Conservation (phyloP, 2,888 invertebrate species). For the Himalopsyche kuldschensis region DNA sequence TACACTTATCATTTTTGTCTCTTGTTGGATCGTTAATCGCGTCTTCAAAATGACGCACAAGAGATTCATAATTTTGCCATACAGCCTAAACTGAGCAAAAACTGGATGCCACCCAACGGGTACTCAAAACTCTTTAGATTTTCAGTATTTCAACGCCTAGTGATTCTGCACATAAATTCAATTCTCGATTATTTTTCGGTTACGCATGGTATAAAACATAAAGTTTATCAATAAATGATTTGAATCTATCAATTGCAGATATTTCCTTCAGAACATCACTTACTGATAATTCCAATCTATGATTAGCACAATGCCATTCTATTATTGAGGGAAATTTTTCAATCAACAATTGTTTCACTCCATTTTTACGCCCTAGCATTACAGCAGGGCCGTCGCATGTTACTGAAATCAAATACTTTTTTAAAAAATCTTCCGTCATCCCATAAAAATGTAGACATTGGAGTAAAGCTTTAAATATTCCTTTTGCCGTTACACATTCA, state of each 20-base stretch:
- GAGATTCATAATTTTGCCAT: no score
- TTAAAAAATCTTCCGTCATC: neutral
- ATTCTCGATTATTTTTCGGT: no score
- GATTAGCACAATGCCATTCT: slow-evolving; percentile 2
- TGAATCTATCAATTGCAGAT: slow-evolving; percentile 5
- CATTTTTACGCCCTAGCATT: no score
- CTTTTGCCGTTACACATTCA: neutral
- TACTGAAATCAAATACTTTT: neutral
- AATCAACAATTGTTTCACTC: no score
- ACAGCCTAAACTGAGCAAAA: no score
- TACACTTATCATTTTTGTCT: no score
- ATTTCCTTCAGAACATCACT: neutral
- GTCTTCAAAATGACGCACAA: no score
- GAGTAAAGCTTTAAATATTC: neutral
- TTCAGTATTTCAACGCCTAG: no score
- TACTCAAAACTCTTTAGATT: no score
- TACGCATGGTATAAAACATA: slow-evolving; percentile 3
- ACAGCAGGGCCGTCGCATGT: neutral
- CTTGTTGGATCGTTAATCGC: no score
- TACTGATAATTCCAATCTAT: slow-evolving; percentile 2
- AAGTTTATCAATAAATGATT: slow-evolving; percentile 10
- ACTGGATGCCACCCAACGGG: no score
- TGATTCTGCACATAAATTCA: no score
- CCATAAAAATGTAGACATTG: neutral
- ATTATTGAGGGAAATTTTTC: neutral